Base-by-base conservation (phyloP, 2,888 invertebrate genomes). In the Synanthedon andrenaeformis region DNA sequence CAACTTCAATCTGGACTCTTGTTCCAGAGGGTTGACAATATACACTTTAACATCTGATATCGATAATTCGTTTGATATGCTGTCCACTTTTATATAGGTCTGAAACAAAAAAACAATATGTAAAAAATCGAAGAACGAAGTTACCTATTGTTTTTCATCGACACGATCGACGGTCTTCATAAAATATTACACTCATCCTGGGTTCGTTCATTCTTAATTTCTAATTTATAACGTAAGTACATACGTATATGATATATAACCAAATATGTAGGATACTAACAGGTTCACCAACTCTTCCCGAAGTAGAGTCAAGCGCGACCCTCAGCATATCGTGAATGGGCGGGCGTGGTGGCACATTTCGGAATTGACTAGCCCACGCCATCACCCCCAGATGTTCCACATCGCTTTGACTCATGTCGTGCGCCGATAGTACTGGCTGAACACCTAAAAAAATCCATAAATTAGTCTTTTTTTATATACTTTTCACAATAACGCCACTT, bases 381-480 rank as follows among this genome's bases (percentile, higher is more conserved):
- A 99, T 99, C 55, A 98, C 96, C 10, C 97, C 98, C 62, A 99
- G 89, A 86, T 98, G 98, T 73, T 99, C 98, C 5, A 96, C 96
- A 72, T 98, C 95, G 45, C 93, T 94, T 75, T 96, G 96, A 42
- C 96, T 94, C 93, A 99, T 96, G 71, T 99, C 98, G 74, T 94
- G 95, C 12, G 98, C 94, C 63, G 96, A 92, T 56, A 99, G 83
- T 49, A 98, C 92, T 3, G 97, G 96, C 66, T 96, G 94, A 1
- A 98, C 94, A 49, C 96, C 96, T 79, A 45, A 51, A 42, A 53
- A 55, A 41, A 51, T 13, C 35, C 8, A 53, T 52, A 56, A 52
- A 54, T 51, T 52, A 52, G 13, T 1, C 14, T n/a, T n/a, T 23
- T 23, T 23, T 23, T 23, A 23, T 23, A 23, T 23, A 23, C 23